Conservation (phyloP, 2,888 invertebrate genomes). For the Thera obeliscata region DNA sequence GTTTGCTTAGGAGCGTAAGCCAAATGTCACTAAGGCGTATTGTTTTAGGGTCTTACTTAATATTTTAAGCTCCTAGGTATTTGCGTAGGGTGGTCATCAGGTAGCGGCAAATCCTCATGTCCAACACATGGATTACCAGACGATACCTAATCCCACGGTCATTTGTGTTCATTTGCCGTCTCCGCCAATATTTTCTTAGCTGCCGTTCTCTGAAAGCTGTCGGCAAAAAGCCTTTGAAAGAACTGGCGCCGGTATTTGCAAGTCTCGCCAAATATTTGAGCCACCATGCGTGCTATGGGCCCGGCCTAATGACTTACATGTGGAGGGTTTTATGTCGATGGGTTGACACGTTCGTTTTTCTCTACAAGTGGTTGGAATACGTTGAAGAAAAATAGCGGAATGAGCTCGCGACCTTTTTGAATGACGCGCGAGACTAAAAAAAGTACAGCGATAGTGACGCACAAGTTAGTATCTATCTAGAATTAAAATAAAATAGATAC, state of each 20-base stretch:
- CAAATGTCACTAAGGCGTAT: neutral
- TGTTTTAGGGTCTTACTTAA: slow-evolving; percentile 5
- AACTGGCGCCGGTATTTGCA: slow-evolving; percentile 75
- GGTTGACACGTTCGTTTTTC: slow-evolving; percentile 49
- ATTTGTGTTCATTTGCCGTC: slow-evolving; percentile 79
- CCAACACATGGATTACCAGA: slow-evolving; percentile 42
- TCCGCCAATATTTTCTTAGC: slow-evolving; percentile 77
- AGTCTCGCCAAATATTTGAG: slow-evolving; percentile 78
- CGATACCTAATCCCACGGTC: slow-evolving; percentile 76
- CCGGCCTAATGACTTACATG: slow-evolving; percentile 80
- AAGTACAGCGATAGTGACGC: slow-evolving; percentile 16
- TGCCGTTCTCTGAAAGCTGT: slow-evolving; percentile 60
- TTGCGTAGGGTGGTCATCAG: slow-evolving; percentile 27
- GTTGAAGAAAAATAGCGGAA: slow-evolving; percentile 10
- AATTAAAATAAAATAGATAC: slow-evolving; percentile 9
- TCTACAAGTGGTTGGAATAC: slow-evolving; percentile 46
- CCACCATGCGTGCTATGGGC: slow-evolving; percentile 56
- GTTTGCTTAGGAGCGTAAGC: neutral
- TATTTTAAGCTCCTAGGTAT: slow-evolving; percentile 11
- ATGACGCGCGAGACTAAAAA: slow-evolving; percentile 10
- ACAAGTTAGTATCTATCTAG: slow-evolving; percentile 3
- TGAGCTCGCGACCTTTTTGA: slow-evolving; percentile 41
- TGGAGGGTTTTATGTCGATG: slow-evolving; percentile 64
- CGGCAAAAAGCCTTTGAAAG: slow-evolving; percentile 55
- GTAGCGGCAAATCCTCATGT: slow-evolving; percentile 38